Conservation (phyloP, 2,113 vertebrate species). For the Neotoma lepida region DNA sequence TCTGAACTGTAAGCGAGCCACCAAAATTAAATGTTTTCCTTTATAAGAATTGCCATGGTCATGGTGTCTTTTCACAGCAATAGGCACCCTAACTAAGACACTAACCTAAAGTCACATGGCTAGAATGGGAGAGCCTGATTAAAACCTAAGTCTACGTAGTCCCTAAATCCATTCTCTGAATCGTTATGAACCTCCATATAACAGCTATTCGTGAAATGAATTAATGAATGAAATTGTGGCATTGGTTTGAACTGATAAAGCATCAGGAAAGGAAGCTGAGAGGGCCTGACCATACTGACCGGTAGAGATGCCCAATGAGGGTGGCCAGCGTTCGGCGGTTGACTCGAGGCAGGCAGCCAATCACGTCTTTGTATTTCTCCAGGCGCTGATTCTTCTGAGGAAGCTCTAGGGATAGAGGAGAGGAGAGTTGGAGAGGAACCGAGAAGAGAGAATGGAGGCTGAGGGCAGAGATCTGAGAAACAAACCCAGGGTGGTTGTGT, state of each 20-base stretch:
- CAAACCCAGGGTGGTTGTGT: neutral
- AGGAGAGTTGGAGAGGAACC: rapidly evolving
- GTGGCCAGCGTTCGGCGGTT: slow-evolving; percentile 94
- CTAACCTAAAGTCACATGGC: neutral
- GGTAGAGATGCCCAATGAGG: slow-evolving; percentile 95
- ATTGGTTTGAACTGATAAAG: neutral
- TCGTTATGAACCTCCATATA: neutral
- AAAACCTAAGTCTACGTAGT: neutral
- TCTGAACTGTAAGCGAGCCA: neutral
- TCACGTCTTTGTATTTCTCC: slow-evolving; percentile 95
- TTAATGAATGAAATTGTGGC: slow-evolving; percentile 38
- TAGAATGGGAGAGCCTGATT: neutral
- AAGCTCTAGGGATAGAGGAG: slow-evolving; percentile 83
- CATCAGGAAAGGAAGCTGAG: neutral
- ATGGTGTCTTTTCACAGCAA: neutral
- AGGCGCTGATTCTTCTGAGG: slow-evolving; percentile 88
- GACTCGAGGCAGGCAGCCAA: slow-evolving; percentile 91
- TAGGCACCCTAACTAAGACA: neutral
- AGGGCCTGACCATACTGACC: slow-evolving; percentile 83
- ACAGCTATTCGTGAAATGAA: neutral
- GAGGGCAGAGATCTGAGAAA: slow-evolving; percentile 6
- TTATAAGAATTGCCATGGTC: neutral
- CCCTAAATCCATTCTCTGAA: slow-evolving; percentile 16
- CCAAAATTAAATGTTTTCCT: neutral
- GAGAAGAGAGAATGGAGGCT: neutral